A percentile compares a stretch with the other conserved stretches of the same genome.
These are phyloP conservation scores for Phalacrocorax brasilianus DNA, from an alignment of 2,113 vertebrate genomes.

Conservation along the genomic window DNA sequence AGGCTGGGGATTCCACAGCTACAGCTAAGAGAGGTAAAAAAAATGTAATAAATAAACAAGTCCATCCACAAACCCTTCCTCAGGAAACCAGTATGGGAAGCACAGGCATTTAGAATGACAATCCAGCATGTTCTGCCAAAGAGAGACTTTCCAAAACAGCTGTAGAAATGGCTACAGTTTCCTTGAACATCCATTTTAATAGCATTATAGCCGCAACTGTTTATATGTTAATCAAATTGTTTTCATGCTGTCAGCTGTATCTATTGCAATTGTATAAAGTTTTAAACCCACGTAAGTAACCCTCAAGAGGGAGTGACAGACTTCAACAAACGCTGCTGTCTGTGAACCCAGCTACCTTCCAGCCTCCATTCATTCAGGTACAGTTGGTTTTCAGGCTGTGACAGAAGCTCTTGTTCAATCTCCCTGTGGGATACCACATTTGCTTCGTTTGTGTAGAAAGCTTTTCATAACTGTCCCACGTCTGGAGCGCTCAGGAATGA, in stretches of 20 bases:
- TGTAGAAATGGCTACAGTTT: slow-evolving; percentile 26
- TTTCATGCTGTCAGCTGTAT: slow-evolving; percentile 1
- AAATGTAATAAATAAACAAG: slow-evolving; percentile 50
- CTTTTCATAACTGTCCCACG: background rate
- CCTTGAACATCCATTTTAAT: background rate
- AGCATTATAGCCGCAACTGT: background rate
- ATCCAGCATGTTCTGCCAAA: slow-evolving; percentile 40
- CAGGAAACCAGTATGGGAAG: slow-evolving; percentile 61
- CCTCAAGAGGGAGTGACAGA: background rate
- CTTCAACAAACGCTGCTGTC: background rate
- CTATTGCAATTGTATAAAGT: background rate
- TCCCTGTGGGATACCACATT: background rate
- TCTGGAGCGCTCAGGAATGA: background rate
- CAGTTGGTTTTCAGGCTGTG: background rate
- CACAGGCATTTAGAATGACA: slow-evolving; percentile 49
- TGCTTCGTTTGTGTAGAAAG: slow-evolving; percentile 7
- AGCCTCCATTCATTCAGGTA: background rate
- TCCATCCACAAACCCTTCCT: background rate
- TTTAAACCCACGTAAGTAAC: background rate
- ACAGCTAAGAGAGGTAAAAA: slow-evolving; percentile 15
- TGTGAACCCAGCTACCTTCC: background rate
- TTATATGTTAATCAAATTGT: slow-evolving; percentile 18
- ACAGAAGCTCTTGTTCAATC: background rate
- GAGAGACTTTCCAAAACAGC: slow-evolving; percentile 40
- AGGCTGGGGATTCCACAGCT: slow-evolving; percentile 30